phyloP scores from a whole-genome alignment of 2,797 vertebrate genomes.

The Dromococcyx pavoninus region DNA sequence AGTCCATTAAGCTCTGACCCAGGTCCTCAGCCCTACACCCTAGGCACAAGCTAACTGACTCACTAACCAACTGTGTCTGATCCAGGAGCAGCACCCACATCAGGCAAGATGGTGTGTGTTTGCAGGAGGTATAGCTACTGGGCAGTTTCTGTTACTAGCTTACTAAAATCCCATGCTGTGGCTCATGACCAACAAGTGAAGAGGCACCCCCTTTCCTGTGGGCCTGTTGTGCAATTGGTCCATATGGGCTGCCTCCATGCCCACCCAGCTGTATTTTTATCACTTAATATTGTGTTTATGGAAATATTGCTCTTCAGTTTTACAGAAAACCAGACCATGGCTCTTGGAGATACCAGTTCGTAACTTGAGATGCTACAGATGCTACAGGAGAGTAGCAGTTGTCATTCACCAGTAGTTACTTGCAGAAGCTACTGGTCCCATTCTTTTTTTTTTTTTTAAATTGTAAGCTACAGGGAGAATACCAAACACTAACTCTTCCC shows the following conservation, averaged over 20 bases:
- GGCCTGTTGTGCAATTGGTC: too few species aligned
- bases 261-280: not conserved
- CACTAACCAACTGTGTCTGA: not conserved
- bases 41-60: not conserved
- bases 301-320: not conserved
- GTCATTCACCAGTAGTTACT: not conserved
- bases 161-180: not conserved
- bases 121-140: not conserved
- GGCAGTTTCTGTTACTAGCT: not conserved
- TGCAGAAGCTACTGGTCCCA: too few species aligned
- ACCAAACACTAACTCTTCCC: not conserved
- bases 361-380: not conserved
- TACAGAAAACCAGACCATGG: not conserved
- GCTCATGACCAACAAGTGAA: not conserved
- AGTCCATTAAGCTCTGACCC: not conserved
- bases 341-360: not conserved
- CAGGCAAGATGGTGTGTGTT: not conserved
- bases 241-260: fast-evolving
- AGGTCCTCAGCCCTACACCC: not conserved
- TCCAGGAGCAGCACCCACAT: not conserved
- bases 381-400: not conserved
- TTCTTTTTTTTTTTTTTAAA: not conserved
- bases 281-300: not conserved
- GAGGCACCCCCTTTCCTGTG: not conserved
- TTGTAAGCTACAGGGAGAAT: not conserved